Conservation (phyloP, 2,797 vertebrate genomes). For the Pangasius macronema region DNA sequence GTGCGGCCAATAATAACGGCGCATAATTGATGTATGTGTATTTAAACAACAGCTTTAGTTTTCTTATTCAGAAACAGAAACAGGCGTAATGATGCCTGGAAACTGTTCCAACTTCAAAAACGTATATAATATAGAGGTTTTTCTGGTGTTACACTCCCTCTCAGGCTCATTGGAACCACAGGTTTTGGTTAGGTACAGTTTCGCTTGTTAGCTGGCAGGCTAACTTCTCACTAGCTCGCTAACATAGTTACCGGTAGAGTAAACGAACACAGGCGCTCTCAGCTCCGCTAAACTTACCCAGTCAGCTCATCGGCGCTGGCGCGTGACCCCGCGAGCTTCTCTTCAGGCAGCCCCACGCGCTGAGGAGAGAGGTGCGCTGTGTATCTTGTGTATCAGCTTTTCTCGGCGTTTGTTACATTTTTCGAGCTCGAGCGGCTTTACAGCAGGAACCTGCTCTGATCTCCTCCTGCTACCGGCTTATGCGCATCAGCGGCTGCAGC, state of each 20-base stretch:
- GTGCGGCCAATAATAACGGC: neutral
- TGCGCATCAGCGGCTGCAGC: constrained; percentile 27
- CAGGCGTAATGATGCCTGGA: too few species aligned
- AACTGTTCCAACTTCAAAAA: neutral
- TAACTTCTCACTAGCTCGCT: neutral
- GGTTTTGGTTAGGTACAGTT: neutral
- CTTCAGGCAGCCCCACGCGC: neutral
- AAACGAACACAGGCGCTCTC: neutral
- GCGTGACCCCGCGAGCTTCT: neutral
- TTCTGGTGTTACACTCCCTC: too few species aligned
- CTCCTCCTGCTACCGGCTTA: neutral
- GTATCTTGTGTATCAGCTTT: neutral
- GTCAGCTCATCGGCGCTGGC: constrained; percentile 24
- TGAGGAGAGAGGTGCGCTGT: neutral
- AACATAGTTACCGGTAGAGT: neutral
- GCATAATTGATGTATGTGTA: too few species aligned
- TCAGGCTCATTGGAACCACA: neutral
- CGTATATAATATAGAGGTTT: too few species aligned
- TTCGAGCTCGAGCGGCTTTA: neutral
- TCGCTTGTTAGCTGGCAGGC: constrained; percentile 7
- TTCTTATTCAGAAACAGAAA: too few species aligned
- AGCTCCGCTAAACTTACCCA: constrained; percentile 34
- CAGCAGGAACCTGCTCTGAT: neutral
- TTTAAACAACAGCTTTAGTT: neutral
- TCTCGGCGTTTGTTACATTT: neutral